Evolutionary conservation across 2,888 invertebrate genomes (phyloP).

Genomic region (Brachyptera risi): DNA sequence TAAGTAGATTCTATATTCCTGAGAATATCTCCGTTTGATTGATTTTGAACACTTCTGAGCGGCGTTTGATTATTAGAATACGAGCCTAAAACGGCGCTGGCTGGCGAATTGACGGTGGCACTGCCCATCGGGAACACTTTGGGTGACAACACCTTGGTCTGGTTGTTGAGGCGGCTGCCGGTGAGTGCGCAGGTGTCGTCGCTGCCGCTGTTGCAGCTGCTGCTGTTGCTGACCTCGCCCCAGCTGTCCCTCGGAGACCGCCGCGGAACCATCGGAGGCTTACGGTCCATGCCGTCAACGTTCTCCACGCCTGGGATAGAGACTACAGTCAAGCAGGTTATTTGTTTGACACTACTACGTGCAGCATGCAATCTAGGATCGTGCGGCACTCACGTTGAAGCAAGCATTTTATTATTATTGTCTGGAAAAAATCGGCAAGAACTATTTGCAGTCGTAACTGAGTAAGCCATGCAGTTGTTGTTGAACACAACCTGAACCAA

Average conservation of each 20-base stretch:
- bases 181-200: constrained; percentile 48
- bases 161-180: constrained; percentile 14
- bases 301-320: constrained; percentile 20
- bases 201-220: constrained; percentile 38
- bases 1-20: too few relatives aligned
- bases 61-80: too few relatives aligned
- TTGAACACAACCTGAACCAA: too few relatives aligned
- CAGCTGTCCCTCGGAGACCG: constrained; percentile 54
- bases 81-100: constrained; percentile 74
- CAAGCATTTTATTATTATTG: not conserved
- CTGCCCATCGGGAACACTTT: constrained; percentile 79
- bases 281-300: constrained; percentile 45
- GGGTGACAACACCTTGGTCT: constrained; percentile 53
- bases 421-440: not conserved
- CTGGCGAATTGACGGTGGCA: constrained; percentile 74
- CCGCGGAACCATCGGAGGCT: constrained; percentile 59
- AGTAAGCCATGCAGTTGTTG: too few relatives aligned
- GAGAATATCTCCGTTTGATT: not conserved
- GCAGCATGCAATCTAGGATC: not conserved
- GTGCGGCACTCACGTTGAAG: not conserved
- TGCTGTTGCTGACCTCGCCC: constrained; percentile 46
- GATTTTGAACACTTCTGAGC: constrained; percentile 8
- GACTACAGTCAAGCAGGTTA: not conserved
- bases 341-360: not conserved
- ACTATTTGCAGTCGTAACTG: too few relatives aligned